phyloP scores from a whole-genome alignment of 2,888 invertebrate species.

The Epistrophella euchroma region DNA sequence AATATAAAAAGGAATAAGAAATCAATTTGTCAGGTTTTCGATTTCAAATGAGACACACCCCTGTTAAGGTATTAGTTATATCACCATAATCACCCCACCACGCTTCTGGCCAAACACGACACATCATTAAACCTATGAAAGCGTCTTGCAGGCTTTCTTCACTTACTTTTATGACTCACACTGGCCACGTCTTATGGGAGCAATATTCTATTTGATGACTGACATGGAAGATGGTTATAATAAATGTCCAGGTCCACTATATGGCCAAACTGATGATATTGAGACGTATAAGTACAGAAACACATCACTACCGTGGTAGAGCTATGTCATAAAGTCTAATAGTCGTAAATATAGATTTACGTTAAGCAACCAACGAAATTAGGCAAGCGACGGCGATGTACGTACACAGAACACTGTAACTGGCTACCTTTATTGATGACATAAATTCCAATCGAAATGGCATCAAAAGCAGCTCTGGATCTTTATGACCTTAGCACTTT shows the following conservation, averaged over 20 bases:
- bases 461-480: slow-evolving; percentile 39
- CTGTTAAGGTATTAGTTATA: slow-evolving; percentile 14
- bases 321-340: slow-evolving; percentile 81
- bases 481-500: slow-evolving; percentile 23
- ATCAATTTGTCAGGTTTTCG: slow-evolving; percentile 74
- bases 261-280: slow-evolving; percentile 54
- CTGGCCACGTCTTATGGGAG: slow-evolving; percentile 65
- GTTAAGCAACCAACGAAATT: slow-evolving; percentile 69
- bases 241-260: slow-evolving; percentile 66
- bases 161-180: slow-evolving; percentile 73
- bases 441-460: slow-evolving; percentile 74
- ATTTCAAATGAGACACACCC: slow-evolving; percentile 59
- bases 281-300: slow-evolving; percentile 46
- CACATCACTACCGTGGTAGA: slow-evolving; percentile 23
- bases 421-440: slow-evolving; percentile 72
- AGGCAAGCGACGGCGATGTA: slow-evolving; percentile 7
- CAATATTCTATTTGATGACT: slow-evolving; percentile 58
- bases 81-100: slow-evolving; percentile 18
- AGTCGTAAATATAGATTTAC: slow-evolving; percentile 82
- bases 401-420: slow-evolving; percentile 13
- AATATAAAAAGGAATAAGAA: slow-evolving; percentile 15
- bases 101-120: slow-evolving; percentile 45
- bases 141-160: slow-evolving; percentile 64
- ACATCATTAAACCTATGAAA: slow-evolving; percentile 71
- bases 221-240: slow-evolving; percentile 32